Evolutionary conservation across 2,888 invertebrate species (phyloP).

Genomic region (Coleophora flavipennella): DNA sequence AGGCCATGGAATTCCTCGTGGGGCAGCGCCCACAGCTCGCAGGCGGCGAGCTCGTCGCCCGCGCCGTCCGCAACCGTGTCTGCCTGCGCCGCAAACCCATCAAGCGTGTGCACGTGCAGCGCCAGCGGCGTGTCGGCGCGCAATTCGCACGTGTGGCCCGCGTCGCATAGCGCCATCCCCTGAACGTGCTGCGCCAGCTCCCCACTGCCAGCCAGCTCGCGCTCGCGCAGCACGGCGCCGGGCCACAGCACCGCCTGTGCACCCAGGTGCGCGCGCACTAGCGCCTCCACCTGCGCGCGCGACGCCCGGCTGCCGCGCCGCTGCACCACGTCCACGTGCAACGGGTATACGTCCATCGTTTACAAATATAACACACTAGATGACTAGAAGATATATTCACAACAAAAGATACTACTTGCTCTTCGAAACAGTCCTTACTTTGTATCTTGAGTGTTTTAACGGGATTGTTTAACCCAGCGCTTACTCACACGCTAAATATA

Average conservation of each 20-base stretch:
- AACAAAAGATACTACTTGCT: not conserved
- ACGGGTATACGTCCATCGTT: not conserved
- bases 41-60: constrained; percentile 70
- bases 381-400: not conserved
- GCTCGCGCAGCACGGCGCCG: not conserved
- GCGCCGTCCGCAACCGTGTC: constrained; percentile 57
- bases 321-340: constrained; percentile 3
- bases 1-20: constrained; percentile 82
- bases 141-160: constrained; percentile 38
- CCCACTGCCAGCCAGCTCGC: not conserved
- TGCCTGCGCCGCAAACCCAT: constrained; percentile 41
- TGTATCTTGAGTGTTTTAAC: no score
- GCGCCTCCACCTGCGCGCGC: not conserved
- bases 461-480: no score
- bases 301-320: not conserved
- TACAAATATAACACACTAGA: not conserved
- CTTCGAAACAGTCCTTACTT: not conserved
- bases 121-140: constrained; percentile 30
- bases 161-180: constrained; percentile 46
- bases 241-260: constrained; percentile 1
- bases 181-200: constrained; percentile 41
- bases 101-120: constrained; percentile 45
- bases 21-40: constrained; percentile 89
- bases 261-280: not conserved
- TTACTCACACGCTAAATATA: no score